Conservation (phyloP, 2,888 invertebrate genomes). For the Tholera decimalis region DNA sequence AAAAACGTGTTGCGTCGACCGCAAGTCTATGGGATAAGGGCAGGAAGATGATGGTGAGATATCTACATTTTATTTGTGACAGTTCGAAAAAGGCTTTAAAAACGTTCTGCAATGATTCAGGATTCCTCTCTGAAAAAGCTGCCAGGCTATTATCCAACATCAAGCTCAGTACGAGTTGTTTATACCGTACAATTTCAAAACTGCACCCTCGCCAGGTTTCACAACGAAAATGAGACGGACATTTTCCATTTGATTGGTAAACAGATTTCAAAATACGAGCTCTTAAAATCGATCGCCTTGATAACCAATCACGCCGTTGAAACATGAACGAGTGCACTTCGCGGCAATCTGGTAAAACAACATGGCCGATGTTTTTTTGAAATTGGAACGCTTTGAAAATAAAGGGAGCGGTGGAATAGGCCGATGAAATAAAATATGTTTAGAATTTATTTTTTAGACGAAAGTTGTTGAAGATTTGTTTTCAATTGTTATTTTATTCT, state of each 20-base stretch:
- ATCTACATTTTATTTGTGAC: too few species aligned
- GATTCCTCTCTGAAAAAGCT: too few species aligned
- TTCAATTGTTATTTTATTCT: not conserved
- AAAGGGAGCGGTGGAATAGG: slow-evolving; percentile 19
- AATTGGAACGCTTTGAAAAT: slow-evolving; percentile 31
- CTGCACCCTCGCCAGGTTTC: too few species aligned
- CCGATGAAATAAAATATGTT: slow-evolving; percentile 21
- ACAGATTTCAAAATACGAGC: slow-evolving; percentile 20
- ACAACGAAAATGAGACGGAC: slow-evolving; percentile 2
- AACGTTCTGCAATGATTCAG: too few species aligned
- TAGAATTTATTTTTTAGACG: slow-evolving; percentile 22
- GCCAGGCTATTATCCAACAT: too few species aligned
- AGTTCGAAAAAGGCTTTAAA: too few species aligned
- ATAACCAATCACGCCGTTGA: slow-evolving; percentile 45
- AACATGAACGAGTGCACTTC: slow-evolving; percentile 47
- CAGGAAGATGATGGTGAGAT: too few species aligned
- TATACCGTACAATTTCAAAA: not conserved
- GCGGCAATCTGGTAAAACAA: slow-evolving; percentile 22
- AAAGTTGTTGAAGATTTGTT: slow-evolving; percentile 1
- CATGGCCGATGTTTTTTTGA: slow-evolving; percentile 24
- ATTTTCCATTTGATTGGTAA: slow-evolving; percentile 17
- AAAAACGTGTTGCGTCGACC: too few species aligned
- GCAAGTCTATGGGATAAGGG: too few species aligned
- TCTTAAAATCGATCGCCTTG: slow-evolving; percentile 33
- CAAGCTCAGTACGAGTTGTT: not conserved